Base-by-base conservation (phyloP, 1,140 invertebrate species). In the Camponotus pennsylvanicus region DNA sequence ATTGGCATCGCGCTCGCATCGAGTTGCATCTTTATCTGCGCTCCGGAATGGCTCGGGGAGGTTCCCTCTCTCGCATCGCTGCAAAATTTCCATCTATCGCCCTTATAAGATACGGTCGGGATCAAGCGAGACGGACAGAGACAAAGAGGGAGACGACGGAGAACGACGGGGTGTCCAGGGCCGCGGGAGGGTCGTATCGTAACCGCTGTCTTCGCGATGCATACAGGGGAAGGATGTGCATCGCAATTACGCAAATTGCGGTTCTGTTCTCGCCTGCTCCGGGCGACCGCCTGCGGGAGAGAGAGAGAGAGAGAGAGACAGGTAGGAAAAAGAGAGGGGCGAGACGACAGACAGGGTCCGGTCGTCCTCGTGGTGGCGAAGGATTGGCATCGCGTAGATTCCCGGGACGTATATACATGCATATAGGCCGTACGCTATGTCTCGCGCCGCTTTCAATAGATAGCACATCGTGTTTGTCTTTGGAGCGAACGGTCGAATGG, bases 181-280 rank as follows among this genome's bases (percentile, higher is more conserved):
- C 78, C 89, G 89, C 78, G 61, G 78, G 57, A 89, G 85, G 88
- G 86, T 91, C 91, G 89, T 66, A 69, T 75, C 85, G 78, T 73
- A 49, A 70, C 49, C 64, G 70, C 52, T 76, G 21, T 64, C 42
- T 40, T 64, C 70, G 66, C 11, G 70, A 21, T 4, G 40, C 27
- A 73, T 52, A 40, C 32, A 32, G 59, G 63, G 69, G 70, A 80
- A 88, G 80, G 77, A 69, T 79, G 49, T 52, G 91, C 88, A 93
- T 93, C 92, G 92, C 91, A 94, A 94, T 94, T 94, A 94, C 93
- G 93, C 93, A 94, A 94, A 94, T 94, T 94, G 93, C 93, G 91
- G 93, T 91, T 93, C 93, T 92, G 93, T 94, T 94, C 93, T 94
- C 93, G 93, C 93, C 93, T 93, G 91, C 92, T 92, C 85, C 79